A percentile compares a stretch with the other conserved stretches of the same genome.
phyloP scores from a whole-genome alignment of 2,888 invertebrate species.

The Trachelus stipa region DNA sequence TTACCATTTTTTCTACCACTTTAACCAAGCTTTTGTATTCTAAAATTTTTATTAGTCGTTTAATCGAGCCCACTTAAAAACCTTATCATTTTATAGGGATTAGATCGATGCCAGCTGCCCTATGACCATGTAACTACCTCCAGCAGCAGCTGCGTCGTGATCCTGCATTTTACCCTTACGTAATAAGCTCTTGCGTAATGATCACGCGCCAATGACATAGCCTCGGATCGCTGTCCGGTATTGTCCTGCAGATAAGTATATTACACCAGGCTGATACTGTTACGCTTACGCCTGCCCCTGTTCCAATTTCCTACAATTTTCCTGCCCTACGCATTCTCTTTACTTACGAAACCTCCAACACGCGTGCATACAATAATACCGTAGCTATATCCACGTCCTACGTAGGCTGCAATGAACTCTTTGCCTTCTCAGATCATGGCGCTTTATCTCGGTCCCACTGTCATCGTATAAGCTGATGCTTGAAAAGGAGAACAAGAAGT shows the following conservation, averaged over 20 bases:
- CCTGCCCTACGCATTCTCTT: conserved; percentile 11
- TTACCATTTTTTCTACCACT: too few species aligned
- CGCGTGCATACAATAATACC: too few species aligned
- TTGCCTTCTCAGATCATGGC: conserved; percentile 5
- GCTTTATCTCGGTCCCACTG: conserved; percentile 14
- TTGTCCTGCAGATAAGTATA: conserved; percentile 41
- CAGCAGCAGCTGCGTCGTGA: conserved; percentile 31
- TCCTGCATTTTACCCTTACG: conserved; percentile 30
- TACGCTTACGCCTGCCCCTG: neutral
- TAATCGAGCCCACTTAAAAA: too few species aligned
- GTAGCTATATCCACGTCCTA: too few species aligned
- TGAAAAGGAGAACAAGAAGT: conserved; percentile 31
- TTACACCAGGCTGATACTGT: too few species aligned
- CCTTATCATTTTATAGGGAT: too few species aligned
- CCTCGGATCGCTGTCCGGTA: conserved; percentile 30
- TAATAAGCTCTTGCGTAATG: conserved; percentile 36
- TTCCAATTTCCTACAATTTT: conserved; percentile 3
- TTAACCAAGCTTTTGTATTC: too few species aligned
- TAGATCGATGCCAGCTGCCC: conserved; percentile 7
- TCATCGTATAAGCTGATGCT: neutral
- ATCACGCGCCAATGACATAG: conserved; percentile 25
- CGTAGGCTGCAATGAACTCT: too few species aligned
- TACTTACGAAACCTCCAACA: neutral
- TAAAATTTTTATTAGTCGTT: too few species aligned
- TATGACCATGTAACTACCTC: conserved; percentile 32